phyloP scores from a whole-genome alignment of 1,140 invertebrate species.

The Carcinoscorpius rotundicauda region DNA sequence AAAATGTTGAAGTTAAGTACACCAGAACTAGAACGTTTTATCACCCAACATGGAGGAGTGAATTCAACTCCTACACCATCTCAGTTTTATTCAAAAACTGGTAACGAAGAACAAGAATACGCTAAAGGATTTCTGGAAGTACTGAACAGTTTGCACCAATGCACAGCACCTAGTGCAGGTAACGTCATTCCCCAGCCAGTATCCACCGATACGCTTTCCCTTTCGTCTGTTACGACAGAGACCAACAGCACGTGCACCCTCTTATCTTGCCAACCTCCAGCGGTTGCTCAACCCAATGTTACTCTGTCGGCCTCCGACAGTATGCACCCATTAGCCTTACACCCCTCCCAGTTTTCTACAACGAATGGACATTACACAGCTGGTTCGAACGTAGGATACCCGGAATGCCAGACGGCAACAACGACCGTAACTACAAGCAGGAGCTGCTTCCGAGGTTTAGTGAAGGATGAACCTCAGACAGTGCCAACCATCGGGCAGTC shows the following conservation, averaged over 20 bases:
- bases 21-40: conserved; percentile 74
- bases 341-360: no score
- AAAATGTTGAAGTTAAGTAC: conserved; percentile 70
- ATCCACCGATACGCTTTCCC: neutral
- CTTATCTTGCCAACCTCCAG: no score
- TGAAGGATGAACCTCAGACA: conserved; percentile 80
- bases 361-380: no score
- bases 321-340: no score
- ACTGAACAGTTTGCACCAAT: conserved; percentile 58
- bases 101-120: conserved; percentile 87
- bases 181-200: neutral
- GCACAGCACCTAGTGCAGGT: neutral
- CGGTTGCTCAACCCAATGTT: no score
- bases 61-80: conserved; percentile 56
- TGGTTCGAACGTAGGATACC: no score
- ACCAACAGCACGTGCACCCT: no score
- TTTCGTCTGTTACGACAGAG: no score
- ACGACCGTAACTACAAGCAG: conserved; percentile 21
- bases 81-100: conserved; percentile 52
- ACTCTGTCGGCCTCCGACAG: no score
- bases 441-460: no score
- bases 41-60: conserved; percentile 51
- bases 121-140: conserved; percentile 84
- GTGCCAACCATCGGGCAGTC: conserved; percentile 49
- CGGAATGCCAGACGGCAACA: no score